A percentile compares a stretch with the other conserved stretches of the same genome.
These are phyloP conservation scores for Drosophila truncata DNA, from an alignment of 1,140 invertebrate genomes.

Conservation along the genomic window DNA sequence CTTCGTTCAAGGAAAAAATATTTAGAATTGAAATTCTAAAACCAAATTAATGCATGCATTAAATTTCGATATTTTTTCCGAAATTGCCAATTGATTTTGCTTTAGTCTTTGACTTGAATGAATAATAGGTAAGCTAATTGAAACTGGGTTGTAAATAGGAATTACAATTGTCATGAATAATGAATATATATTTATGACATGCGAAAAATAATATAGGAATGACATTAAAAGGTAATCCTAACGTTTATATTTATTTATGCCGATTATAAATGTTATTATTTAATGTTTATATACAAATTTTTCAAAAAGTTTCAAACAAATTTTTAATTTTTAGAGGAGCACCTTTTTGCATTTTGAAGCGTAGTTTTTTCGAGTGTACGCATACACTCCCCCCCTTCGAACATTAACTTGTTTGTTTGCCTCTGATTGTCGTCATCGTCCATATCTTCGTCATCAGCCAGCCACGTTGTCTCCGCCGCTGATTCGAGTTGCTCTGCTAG, in stretches of 20 bases:
- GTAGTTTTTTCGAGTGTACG: constrained; percentile 7
- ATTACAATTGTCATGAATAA: background rate
- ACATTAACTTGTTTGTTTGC: constrained; percentile 80
- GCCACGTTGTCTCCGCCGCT: constrained; percentile 38
- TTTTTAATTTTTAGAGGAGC: background rate
- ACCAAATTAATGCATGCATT: background rate
- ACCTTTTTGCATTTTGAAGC: background rate
- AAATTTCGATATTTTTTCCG: too few relatives aligned
- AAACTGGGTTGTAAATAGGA: too few relatives aligned
- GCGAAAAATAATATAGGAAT: background rate
- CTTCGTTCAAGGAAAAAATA: background rate
- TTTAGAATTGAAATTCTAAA: background rate
- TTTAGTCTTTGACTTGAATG: too few relatives aligned
- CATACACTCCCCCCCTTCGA: constrained; percentile 14
- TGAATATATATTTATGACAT: background rate
- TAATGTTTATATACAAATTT: too few relatives aligned
- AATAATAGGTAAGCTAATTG: too few relatives aligned
- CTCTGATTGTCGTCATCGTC: constrained; percentile 74
- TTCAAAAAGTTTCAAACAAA: too few relatives aligned
- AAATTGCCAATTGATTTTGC: too few relatives aligned
- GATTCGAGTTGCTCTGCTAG: constrained; percentile 58
- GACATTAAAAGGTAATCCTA: too few relatives aligned
- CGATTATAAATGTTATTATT: too few relatives aligned
- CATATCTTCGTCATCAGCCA: constrained; percentile 50
- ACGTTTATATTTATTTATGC: too few relatives aligned